Evolutionary conservation across 2,888 invertebrate species (phyloP).

Genomic region (Conistra vaccinii): DNA sequence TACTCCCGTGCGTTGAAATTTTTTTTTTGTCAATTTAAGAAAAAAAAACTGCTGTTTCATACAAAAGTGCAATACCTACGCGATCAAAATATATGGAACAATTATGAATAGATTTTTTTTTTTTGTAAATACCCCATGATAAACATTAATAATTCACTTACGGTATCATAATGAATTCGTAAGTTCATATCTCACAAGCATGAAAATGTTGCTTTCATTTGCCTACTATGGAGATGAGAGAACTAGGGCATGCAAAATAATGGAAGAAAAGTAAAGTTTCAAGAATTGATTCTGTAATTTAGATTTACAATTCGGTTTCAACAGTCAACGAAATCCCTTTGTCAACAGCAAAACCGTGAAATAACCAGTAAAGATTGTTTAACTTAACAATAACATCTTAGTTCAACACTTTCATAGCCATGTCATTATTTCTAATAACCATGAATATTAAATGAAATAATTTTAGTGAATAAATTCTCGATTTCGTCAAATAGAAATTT

Average conservation of each 20-base stretch:
- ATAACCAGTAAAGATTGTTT: constrained; percentile 25
- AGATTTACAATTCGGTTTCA: constrained; percentile 23
- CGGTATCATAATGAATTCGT: no score
- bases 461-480: constrained; percentile 23
- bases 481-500: constrained; percentile 37
- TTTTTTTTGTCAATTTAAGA: no score
- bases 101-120: no score
- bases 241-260: constrained; percentile 8
- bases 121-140: no score
- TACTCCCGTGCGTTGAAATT: no score
- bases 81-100: no score
- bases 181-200: not conserved
- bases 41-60: no score
- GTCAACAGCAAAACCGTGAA: constrained; percentile 48
- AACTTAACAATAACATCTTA: constrained; percentile 16
- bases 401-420: constrained; percentile 18
- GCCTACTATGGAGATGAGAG: not conserved
- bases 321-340: constrained; percentile 35
- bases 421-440: constrained; percentile 30
- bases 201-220: not conserved
- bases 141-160: no score
- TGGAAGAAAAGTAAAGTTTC: not conserved
- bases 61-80: no score
- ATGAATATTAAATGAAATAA: constrained; percentile 43
- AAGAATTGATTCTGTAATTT: constrained; percentile 9